Conservation (phyloP, 2,888 invertebrate species). For the Cryptus viduatorius region DNA sequence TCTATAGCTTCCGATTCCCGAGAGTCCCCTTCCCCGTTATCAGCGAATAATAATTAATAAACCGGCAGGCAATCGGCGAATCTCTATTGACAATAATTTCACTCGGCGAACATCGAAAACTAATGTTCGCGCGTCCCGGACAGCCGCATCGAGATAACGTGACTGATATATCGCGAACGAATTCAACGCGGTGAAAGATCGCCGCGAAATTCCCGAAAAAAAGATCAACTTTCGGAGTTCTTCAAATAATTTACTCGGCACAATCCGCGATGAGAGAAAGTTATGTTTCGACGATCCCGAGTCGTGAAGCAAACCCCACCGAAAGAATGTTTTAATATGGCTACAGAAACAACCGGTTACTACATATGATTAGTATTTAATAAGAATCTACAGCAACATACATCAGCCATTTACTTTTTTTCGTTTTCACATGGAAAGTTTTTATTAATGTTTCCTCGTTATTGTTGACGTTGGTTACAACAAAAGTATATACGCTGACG, state of each 20-base stretch:
- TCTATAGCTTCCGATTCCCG: not conserved
- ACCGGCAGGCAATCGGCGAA: not conserved
- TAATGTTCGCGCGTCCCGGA: no score
- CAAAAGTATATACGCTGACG: no score
- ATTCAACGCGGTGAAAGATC: no score
- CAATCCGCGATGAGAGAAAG: slow-evolving; percentile 56
- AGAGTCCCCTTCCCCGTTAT: not conserved
- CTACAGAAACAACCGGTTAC: not conserved
- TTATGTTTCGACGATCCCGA: not conserved
- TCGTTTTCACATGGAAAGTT: no score
- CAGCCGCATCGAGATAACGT: not conserved
- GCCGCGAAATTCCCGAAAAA: not conserved
- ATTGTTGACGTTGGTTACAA: no score
- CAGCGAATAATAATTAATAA: slow-evolving; percentile 4
- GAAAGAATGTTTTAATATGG: not conserved
- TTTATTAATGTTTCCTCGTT: no score
- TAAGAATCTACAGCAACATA: not conserved
- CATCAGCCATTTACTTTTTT: no score
- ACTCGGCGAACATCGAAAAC: no score
- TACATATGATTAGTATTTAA: not conserved
- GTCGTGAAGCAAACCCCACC: no score
- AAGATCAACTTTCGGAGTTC: slow-evolving; percentile 37
- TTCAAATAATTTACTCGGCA: slow-evolving; percentile 39
- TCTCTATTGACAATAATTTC: not conserved
- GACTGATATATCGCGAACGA: no score